Percentiles rank a stretch among this genome's conserved stretches.
Conservation (phyloP, 2,888 invertebrate genomes). For the Campoplex capitator region DNA sequence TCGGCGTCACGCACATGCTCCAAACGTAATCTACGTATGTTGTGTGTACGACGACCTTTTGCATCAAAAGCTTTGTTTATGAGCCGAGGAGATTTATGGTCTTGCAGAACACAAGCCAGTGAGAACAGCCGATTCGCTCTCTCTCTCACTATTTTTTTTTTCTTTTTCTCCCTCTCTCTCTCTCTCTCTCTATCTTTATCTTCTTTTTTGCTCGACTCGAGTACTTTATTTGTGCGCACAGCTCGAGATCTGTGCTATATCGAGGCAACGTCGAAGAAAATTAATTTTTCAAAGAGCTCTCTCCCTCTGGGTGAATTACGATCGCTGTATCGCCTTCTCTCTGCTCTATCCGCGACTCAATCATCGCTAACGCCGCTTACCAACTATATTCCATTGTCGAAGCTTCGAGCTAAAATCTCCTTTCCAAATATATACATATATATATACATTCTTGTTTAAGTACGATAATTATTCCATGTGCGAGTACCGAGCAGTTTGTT, state of each 20-base stretch:
- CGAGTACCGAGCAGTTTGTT: not conserved
- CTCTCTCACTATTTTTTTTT: not conserved
- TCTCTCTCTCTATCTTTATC: not conserved
- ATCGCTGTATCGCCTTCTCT: conserved; percentile 62
- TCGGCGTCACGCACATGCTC: conserved; percentile 83
- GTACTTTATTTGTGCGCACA: conserved; percentile 55
- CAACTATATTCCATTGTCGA: conserved; percentile 2
- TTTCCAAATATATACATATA: not conserved
- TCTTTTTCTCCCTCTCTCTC: conserved; percentile 2
- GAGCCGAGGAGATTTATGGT: conserved; percentile 80
- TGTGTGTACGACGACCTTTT: conserved; percentile 77
- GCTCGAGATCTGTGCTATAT: conserved; percentile 53
- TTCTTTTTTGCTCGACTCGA: conserved; percentile 21
- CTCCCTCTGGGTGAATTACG: conserved; percentile 70
- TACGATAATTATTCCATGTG: not conserved
- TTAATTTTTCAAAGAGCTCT: conserved; percentile 72
- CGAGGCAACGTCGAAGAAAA: conserved; percentile 71
- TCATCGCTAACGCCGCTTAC: conserved; percentile 36
- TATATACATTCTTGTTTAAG: not conserved
- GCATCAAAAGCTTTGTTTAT: conserved; percentile 83
- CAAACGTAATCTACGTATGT: conserved; percentile 69
- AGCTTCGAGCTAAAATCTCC: not conserved
- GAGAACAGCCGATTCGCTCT: conserved; percentile 45
- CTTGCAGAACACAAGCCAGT: conserved; percentile 71
- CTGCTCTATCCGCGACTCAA: conserved; percentile 47